These are phyloP conservation scores for Misgurnus mizolepis DNA, from an alignment of 2,113 vertebrate genomes.

Conservation along the genomic window DNA sequence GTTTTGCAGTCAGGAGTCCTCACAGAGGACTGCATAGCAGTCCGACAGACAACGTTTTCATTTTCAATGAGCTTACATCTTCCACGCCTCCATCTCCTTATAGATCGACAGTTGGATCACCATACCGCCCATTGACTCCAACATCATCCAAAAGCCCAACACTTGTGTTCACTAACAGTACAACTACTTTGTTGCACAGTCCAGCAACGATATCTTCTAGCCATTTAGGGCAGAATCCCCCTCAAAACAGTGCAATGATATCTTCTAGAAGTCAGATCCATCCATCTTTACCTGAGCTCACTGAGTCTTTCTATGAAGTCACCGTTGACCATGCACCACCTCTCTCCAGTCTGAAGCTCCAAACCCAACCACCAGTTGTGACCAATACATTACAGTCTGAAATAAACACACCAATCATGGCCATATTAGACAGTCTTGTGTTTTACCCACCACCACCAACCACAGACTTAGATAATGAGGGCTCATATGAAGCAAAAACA, in stretches of 20 bases:
- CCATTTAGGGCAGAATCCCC: not conserved
- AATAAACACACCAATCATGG: not conserved
- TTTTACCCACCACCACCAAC: constrained; percentile 28
- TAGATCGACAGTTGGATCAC: not conserved
- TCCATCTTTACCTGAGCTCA: not conserved
- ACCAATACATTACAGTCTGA: not conserved
- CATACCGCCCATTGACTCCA: constrained; percentile 23
- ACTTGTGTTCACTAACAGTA: not conserved
- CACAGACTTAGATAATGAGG: not conserved
- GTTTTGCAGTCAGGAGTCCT: constrained; percentile 53
- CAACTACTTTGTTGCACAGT: not conserved
- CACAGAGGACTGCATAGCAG: constrained; percentile 66
- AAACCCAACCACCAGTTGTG: not conserved
- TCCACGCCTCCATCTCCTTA: constrained; percentile 37
- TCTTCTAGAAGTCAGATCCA: not conserved
- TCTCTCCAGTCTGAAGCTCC: not conserved
- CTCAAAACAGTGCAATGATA: not conserved
- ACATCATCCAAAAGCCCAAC: not conserved
- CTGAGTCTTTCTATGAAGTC: not conserved
- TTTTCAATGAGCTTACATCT: constrained; percentile 54
- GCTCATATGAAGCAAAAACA: not conserved
- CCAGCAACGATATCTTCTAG: not conserved
- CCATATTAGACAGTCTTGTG: constrained; percentile 21
- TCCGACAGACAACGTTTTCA: constrained; percentile 65
- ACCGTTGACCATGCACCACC: not conserved